Evolutionary conservation across 2,113 vertebrate genomes (phyloP), one percentile per base, ranked within the genome.

Genomic region (Rhombomys opimus): DNA sequence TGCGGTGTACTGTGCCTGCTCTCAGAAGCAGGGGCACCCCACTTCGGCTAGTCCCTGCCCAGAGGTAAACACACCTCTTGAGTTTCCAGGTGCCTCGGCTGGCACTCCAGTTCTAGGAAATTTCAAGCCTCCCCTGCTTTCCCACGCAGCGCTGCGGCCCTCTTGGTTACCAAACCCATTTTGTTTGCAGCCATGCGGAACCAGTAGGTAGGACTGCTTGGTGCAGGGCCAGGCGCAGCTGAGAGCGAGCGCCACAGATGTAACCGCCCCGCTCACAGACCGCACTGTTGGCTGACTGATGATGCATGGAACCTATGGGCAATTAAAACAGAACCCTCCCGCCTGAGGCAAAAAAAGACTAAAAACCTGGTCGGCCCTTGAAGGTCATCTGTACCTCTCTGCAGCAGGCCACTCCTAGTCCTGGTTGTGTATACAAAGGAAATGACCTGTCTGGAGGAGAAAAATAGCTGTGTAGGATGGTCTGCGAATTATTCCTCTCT

Each of bases 221-320:
- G 86, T 73, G 54, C 32, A 25, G 67, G 72, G 67, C 87, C 81
- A 82, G 97, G 96, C 95, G 54, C 87, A 7, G 0, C 54, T 95
- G 96, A 46, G 46, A 46, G 46, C 97, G 91, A 93, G 67, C 70
- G 90, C 92, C 90, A 57, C 97, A 97, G 95, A 97, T 91, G 97
- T 90, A 89, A 87, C 95, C 23, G 2, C 92, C 92, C 90, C 73
- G 90, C 68, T 96, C 95, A 59, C 92, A 97, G 93, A 70, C 95
- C 75, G 93, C 85, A 90, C 90, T 95, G 76, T 87, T 84, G 95
- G 96, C 90, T 80, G 95, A 57, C 86, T 32, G 89, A 38, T 84
- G 90, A 89, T 75, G 92, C 81, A 92, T 89, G 93, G 91, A 97
- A 78, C 75, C 92, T 96, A n/a, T 76, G 77, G 87, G 95, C 95